These are phyloP conservation scores for Tiphia femorata DNA, from an alignment of 2,888 invertebrate species.

Conservation along the genomic window DNA sequence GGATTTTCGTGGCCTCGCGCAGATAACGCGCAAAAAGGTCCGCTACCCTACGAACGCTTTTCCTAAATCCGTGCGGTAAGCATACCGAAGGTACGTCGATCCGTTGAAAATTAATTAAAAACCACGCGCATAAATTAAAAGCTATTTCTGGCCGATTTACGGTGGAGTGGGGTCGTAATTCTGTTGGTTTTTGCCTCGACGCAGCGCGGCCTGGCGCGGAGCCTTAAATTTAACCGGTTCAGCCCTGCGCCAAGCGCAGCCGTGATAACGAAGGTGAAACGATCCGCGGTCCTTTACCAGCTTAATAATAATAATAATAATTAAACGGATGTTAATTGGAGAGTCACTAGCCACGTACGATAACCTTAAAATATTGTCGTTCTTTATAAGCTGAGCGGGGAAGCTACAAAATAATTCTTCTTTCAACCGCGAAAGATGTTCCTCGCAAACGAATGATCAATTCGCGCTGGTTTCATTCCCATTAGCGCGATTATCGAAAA, in stretches of 20 bases:
- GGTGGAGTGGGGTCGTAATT: constrained; percentile 27
- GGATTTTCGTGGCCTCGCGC: too few relatives aligned
- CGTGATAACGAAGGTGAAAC: constrained; percentile 24
- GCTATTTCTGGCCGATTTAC: constrained; percentile 18
- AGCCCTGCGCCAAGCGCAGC: constrained; percentile 5
- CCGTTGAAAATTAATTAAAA: constrained; percentile 25
- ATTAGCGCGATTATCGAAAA: not conserved
- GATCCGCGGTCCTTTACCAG: not conserved
- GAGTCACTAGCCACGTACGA: constrained; percentile 41
- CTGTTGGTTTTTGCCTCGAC: constrained; percentile 27
- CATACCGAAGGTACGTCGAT: not conserved
- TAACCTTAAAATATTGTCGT: too few relatives aligned
- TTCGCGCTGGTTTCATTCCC: not conserved
- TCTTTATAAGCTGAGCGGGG: too few relatives aligned
- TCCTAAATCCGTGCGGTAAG: too few relatives aligned
- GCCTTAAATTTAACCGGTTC: constrained; percentile 23
- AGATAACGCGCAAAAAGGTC: too few relatives aligned
- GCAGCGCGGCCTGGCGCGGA: too few relatives aligned
- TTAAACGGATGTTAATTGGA: constrained; percentile 56
- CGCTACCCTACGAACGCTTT: too few relatives aligned
- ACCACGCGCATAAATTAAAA: constrained; percentile 37
- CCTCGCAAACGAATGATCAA: not conserved
- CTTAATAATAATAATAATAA: constrained; percentile 49
- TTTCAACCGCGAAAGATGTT: not conserved
- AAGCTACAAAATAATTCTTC: not conserved